Base-by-base conservation (phyloP, 1,140 invertebrate genomes). In the Nilaparvata lugens region DNA sequence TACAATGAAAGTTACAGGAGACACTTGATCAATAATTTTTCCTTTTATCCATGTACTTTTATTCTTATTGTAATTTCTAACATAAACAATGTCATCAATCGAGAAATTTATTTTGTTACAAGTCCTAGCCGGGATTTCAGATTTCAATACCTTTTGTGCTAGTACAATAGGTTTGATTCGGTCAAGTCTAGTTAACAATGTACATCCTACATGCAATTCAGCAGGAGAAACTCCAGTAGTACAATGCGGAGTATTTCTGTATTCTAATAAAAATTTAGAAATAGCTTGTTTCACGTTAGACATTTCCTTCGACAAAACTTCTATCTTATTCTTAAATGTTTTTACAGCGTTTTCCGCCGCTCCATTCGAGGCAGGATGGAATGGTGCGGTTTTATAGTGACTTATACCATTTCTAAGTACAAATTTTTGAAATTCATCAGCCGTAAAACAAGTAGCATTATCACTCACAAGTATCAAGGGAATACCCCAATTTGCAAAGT, bases 321-420 rank as follows among this genome's bases (percentile, higher is more conserved):
- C 60, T 55, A 67, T 68, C 5, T 64, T 38, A 28, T 28, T 28
- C 28, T 3, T 28, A 28, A 28, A 28, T 25, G 62, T 64, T 53
- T 67, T 64, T 7, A 71, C 70, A 2, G 59, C 54, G 11, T 66
- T 24, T 61, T 71, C 67, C 19, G 68, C 69, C 51, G 53, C 52
- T 53, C 68, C 69, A 64, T 71, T 70, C 14, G 63, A 58, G 16
- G 55, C 40, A n/a, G 68, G 65, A 58, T 70, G 68, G 38, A 69
- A 67, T 7, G 65, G 65, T n/a, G 68, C 23, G 25, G 51, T 61
- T 14, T 31, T 61, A 64, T 56, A 45, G 68, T 68, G 25, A 38
- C 28, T 48, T 65, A n/a, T 61, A 28, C 67, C 66, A 56, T 65
- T 64, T 9, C 23, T 23, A 23, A 48, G 43, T 21, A 62, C 48